Evolutionary conservation across 2,888 invertebrate species (phyloP).

Genomic region (Lapara coniferarum): DNA sequence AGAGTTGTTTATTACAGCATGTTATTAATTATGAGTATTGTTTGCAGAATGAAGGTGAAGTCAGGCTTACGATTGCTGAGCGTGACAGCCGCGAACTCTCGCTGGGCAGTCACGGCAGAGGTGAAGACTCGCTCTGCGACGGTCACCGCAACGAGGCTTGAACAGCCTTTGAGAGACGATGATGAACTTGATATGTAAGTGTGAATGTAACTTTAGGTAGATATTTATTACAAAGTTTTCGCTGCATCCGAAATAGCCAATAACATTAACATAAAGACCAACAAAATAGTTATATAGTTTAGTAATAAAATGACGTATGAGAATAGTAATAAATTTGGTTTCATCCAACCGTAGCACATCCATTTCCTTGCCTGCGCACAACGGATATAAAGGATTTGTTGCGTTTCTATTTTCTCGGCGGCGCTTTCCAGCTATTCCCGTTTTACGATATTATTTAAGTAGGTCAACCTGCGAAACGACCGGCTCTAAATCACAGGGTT

Average conservation of each 20-base stretch:
- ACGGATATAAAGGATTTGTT: conserved; percentile 59
- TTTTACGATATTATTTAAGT: conserved; percentile 21
- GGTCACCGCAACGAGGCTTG: conserved; percentile 90
- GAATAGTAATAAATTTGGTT: conserved; percentile 4
- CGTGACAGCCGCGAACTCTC: conserved; percentile 89
- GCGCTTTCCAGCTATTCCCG: conserved; percentile 49
- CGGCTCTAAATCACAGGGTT: conserved; percentile 21
- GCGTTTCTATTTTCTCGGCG: conserved; percentile 59
- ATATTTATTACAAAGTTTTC: no score
- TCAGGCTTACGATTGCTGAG: conserved; percentile 93
- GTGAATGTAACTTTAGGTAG: neutral
- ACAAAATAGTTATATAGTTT: neutral
- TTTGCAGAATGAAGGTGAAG: conserved; percentile 92
- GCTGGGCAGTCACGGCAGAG: conserved; percentile 95
- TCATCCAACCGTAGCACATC: conserved; percentile 5
- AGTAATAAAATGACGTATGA: conserved; percentile 4
- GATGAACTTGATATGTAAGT: conserved; percentile 66
- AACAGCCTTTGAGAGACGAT: conserved; percentile 72
- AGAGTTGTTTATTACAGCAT: neutral
- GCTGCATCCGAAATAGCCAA: neutral
- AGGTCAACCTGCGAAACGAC: conserved; percentile 26
- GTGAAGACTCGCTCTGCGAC: conserved; percentile 94
- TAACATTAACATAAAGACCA: no score
- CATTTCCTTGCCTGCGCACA: conserved; percentile 38
- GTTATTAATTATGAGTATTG: conserved; percentile 30